Evolutionary conservation across 1,140 invertebrate genomes (phyloP).

Genomic region (Drosophila sturtevanti): DNA sequence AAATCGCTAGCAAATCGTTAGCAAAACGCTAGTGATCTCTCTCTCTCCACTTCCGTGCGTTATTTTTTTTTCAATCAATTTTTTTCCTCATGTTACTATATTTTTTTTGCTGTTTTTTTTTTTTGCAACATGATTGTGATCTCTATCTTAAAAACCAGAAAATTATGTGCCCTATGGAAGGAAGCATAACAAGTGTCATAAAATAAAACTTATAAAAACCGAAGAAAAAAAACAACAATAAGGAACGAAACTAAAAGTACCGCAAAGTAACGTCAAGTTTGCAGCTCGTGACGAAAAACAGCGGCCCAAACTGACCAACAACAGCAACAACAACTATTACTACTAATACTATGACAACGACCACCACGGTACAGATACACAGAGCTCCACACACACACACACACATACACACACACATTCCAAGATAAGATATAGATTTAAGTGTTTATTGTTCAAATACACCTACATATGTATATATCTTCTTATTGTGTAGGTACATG

Average conservation of each 20-base stretch:
- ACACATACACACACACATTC: not conserved
- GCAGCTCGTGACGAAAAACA: not conserved
- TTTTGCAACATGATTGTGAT: not conserved
- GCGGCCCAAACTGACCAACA: slow-evolving; percentile 3
- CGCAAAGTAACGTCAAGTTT: not conserved
- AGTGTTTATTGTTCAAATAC: slow-evolving; percentile 8
- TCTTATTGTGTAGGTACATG: not conserved
- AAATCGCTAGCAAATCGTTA: not conserved
- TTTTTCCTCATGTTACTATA: not conserved
- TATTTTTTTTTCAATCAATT: not conserved
- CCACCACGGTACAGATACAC: not conserved
- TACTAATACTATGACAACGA: not conserved
- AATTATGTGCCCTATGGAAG: not conserved
- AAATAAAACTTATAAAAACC: not conserved
- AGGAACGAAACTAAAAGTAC: not conserved
- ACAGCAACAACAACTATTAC: not conserved
- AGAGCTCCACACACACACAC: not conserved
- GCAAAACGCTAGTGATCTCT: not conserved
- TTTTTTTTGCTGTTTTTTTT: not conserved
- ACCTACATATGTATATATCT: not conserved
- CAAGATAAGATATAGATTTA: slow-evolving; percentile 7
- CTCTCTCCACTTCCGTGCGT: not conserved
- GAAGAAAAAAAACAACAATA: not conserved
- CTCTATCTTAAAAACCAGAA: too few species aligned
- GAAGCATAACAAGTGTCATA: slow-evolving; percentile 1